Evolutionary conservation across 2,113 vertebrate genomes (phyloP).

Genomic region (Leptosomus discolor): DNA sequence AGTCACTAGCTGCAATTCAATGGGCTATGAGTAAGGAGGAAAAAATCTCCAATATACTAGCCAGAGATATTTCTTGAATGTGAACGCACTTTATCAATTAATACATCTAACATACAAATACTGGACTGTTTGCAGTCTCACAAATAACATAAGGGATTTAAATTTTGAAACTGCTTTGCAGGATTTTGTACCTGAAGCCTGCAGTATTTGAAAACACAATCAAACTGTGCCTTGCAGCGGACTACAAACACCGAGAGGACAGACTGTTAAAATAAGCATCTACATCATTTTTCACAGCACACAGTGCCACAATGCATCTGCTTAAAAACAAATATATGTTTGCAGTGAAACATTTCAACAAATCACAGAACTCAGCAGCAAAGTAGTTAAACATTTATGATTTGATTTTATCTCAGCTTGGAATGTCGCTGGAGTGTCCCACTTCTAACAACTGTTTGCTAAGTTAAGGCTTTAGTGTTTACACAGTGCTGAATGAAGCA

Average conservation of each 20-base stretch:
- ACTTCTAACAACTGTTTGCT: conserved; percentile 92
- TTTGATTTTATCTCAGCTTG: conserved; percentile 84
- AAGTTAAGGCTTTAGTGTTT: conserved; percentile 88
- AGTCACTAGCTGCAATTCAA: conserved; percentile 11
- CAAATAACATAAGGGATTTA: conserved; percentile 57
- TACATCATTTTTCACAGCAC: conserved; percentile 48
- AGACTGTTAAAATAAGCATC: conserved; percentile 54
- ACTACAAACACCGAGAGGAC: neutral
- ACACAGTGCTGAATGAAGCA: conserved; percentile 86
- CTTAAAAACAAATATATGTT: conserved; percentile 66
- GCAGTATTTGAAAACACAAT: conserved; percentile 7
- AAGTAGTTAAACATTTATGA: conserved; percentile 90
- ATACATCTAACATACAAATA: conserved; percentile 54
- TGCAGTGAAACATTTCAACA: conserved; percentile 75
- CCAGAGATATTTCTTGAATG: neutral
- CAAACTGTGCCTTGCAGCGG: conserved; percentile 18
- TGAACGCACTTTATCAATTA: conserved; percentile 22
- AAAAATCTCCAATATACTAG: neutral
- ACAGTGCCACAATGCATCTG: conserved; percentile 56
- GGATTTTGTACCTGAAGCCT: conserved; percentile 55
- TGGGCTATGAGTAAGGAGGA: neutral
- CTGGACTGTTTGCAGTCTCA: conserved; percentile 23
- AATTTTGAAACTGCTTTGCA: conserved; percentile 51
- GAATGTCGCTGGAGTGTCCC: conserved; percentile 85
- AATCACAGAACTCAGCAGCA: conserved; percentile 80